Conservation (phyloP, 1,140 invertebrate genomes). For the Ceratina calcarata region DNA sequence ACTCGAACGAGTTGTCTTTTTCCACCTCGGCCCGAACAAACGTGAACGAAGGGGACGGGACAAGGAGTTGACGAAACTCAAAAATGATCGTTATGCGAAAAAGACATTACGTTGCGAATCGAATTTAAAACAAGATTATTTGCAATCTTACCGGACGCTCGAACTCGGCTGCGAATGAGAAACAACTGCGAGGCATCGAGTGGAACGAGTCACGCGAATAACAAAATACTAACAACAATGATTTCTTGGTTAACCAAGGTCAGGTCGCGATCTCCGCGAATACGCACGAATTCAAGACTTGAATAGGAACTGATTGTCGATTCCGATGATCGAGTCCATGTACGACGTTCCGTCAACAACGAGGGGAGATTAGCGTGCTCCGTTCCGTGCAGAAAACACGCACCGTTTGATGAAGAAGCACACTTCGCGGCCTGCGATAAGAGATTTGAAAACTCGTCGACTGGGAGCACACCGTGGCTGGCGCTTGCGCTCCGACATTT, state of each 20-base stretch:
- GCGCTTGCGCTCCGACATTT: slow-evolving; percentile 65
- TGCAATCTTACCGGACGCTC: not conserved
- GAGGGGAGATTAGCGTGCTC: slow-evolving; percentile 31
- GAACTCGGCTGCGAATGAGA: not conserved
- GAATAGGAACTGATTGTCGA: slow-evolving; percentile 11
- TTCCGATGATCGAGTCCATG: not conserved
- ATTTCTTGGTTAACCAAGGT: not conserved
- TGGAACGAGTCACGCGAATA: not conserved
- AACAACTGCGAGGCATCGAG: not conserved
- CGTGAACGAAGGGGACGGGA: not conserved
- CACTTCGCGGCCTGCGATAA: slow-evolving; percentile 52
- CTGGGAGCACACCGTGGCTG: slow-evolving; percentile 43
- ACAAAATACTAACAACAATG: not conserved
- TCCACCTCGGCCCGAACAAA: not conserved
- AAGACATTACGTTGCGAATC: not conserved
- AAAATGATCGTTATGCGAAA: not conserved
- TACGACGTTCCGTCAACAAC: slow-evolving; percentile 19
- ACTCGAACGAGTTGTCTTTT: slow-evolving; percentile 24
- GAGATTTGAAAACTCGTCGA: slow-evolving; percentile 68
- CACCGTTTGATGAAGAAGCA: slow-evolving; percentile 41
- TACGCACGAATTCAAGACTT: slow-evolving; percentile 1
- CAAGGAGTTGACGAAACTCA: too few relatives aligned
- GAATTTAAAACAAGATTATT: not conserved
- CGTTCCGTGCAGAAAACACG: slow-evolving; percentile 3
- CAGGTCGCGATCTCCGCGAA: not conserved